Evolutionary conservation across 2,113 vertebrate genomes (phyloP).

Genomic region (Phaethornis superciliosus): DNA sequence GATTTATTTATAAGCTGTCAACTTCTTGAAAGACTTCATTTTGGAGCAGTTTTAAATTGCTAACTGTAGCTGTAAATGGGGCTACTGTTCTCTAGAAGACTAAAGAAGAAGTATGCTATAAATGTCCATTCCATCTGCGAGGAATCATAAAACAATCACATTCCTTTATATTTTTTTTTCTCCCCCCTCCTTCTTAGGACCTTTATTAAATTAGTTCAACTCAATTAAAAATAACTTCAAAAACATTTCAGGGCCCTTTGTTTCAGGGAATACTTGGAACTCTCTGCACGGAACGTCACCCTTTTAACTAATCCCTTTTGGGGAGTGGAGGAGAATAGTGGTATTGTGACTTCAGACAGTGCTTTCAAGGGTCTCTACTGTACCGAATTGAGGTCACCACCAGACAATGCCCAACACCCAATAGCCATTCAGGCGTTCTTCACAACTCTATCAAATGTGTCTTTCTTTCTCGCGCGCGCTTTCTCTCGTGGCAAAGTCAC

Average conservation of each 20-base stretch:
- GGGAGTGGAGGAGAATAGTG: constrained; percentile 91
- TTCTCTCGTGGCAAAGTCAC: constrained; percentile 89
- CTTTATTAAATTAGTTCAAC: constrained; percentile 89
- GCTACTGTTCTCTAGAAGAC: constrained; percentile 83
- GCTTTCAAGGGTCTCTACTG: constrained; percentile 96
- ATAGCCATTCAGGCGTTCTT: constrained; percentile 91
- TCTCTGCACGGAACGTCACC: constrained; percentile 92
- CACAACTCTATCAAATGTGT: constrained; percentile 97
- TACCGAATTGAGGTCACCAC: constrained; percentile 97
- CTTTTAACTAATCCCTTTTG: constrained; percentile 97
- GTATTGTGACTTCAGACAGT: constrained; percentile 95
- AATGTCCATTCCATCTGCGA: constrained; percentile 84
- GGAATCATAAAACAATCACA: constrained; percentile 86
- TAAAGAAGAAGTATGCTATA: constrained; percentile 84
- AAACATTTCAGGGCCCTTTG: constrained; percentile 85
- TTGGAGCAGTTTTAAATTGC: constrained; percentile 85
- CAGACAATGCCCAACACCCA: constrained; percentile 97
- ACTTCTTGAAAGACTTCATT: constrained; percentile 88
- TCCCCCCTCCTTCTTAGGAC: constrained; percentile 67
- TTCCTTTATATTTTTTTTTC: constrained; percentile 80
- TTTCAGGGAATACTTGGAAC: constrained; percentile 92
- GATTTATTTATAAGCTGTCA: constrained; percentile 89
- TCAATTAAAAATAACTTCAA: constrained; percentile 90
- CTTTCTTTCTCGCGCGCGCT: constrained; percentile 88
- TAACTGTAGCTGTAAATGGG: constrained; percentile 86